Conservation (phyloP, 2,797 vertebrate genomes). For the Hafferia zeledoni region DNA sequence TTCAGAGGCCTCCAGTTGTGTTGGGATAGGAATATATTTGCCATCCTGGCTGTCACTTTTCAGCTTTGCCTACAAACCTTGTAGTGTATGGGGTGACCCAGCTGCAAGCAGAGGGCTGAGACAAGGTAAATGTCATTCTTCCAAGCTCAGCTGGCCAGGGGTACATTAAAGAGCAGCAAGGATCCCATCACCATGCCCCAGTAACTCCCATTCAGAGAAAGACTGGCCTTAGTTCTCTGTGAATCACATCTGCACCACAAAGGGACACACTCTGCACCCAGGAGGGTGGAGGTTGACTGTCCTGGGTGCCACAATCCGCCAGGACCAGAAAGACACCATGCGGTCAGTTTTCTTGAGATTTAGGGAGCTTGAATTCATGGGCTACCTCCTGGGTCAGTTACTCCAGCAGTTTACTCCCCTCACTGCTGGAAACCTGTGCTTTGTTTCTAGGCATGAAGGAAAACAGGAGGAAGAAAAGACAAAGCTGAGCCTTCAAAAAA, state of each 20-base stretch:
- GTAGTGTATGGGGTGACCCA: not conserved
- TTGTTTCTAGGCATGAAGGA: not conserved
- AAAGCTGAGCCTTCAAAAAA: not conserved
- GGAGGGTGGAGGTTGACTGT: not conserved
- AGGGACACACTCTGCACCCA: not conserved
- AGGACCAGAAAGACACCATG: not conserved
- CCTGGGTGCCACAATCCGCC: not conserved
- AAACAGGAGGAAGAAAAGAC: not conserved
- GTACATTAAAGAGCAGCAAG: not conserved
- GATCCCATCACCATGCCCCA: not conserved
- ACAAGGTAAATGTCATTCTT: not conserved
- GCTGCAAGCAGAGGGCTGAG: not conserved
- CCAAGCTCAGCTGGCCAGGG: not conserved
- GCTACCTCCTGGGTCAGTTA: not conserved
- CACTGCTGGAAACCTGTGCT: not conserved
- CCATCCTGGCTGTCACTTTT: not conserved
- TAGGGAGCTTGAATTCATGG: not conserved
- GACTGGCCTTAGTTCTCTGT: rapidly evolving
- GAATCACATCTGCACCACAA: not conserved
- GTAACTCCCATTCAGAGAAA: not conserved
- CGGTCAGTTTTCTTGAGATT: not conserved
- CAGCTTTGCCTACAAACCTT: not conserved
- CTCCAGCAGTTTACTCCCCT: not conserved
- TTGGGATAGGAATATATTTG: not conserved
- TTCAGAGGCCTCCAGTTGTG: not conserved